Base-by-base conservation (phyloP, 2,797 vertebrate species). In the Sarcoramphus papa region DNA sequence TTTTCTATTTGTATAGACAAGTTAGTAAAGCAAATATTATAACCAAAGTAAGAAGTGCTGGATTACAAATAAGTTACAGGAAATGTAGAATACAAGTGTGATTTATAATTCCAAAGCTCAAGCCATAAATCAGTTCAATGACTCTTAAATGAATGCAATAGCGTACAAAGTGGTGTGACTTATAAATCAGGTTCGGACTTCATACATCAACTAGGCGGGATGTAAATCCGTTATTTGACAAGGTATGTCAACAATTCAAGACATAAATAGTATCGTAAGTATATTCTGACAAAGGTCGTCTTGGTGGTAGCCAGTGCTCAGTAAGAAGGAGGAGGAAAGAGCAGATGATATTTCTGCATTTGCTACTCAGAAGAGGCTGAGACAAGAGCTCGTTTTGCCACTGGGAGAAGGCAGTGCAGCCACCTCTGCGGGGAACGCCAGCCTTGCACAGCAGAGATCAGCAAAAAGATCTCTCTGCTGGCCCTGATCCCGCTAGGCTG, bases 61-160 rank as follows among this genome's bases (percentile, higher is more conserved):
- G 24, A 48, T 40, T 78, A 72, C 59, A 89, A 87, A 40, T 53
- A 91, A 80, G 3, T 57, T 67, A 53, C 28, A 31, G 51, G 78
- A 81, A 65, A 79, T 30, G 11, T 41, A 79, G 79, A 83, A 69
- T 48, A 53, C 13, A 70, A 33, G 30, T 43, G 35, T 50, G 74
- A 92, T 91, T 88, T 94, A 80, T 70, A 89, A 90, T 77, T 88
- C 81, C 47, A 69, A 79, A 80, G 77, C 92, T 54, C 69, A 77
- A 85, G n/a, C 54, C 33, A 62, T 96, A 88, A 48, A 65, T 88
- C 96, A 77, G 67, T 69, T 65, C 54, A 63, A 73, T 79, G 87
- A 62, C 77, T 86, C 63, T 90, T 22, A 81, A 92, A 30, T 41
- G 31, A 76, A 73, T 35, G 53, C 72, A 45, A 31, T 24, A 76